Conservation (phyloP, 2,797 vertebrate genomes). For the Bothrops alternatus region DNA sequence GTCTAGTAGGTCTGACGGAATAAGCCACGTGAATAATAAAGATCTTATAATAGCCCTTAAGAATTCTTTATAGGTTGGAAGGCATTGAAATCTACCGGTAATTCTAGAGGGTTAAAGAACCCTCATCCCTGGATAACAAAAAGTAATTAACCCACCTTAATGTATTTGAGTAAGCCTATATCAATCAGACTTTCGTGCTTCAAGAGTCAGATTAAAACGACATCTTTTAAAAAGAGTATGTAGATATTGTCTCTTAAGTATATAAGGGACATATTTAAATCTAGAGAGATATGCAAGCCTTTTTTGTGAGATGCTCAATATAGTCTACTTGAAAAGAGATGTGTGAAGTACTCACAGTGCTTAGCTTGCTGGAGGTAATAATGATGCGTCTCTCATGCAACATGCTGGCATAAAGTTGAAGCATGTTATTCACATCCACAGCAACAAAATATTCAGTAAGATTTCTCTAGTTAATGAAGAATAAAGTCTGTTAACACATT, state of each 20-base stretch:
- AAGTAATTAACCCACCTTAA: conserved; percentile 80
- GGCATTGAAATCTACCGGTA: conserved; percentile 75
- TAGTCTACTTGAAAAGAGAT: conserved; percentile 53
- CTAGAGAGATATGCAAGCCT: conserved; percentile 54
- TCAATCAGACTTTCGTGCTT: conserved; percentile 74
- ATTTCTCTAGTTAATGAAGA: conserved; percentile 84
- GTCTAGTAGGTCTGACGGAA: conserved; percentile 73
- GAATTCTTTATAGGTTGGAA: conserved; percentile 71
- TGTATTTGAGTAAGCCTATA: conserved; percentile 67
- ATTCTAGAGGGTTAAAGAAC: conserved; percentile 71
- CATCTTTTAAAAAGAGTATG: conserved; percentile 61
- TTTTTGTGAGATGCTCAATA: conserved; percentile 64
- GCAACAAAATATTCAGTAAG: conserved; percentile 99
- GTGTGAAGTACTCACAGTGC: conserved; percentile 90
- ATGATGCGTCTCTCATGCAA: conserved; percentile 94
- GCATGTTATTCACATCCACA: conserved; percentile 97
- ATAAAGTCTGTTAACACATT: conserved; percentile 37
- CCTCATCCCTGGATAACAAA: conserved; percentile 72
- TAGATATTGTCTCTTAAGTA: conserved; percentile 66
- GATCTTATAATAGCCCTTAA: conserved; percentile 76
- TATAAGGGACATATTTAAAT: conserved; percentile 59
- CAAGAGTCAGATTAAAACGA: conserved; percentile 69
- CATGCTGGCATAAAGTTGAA: conserved; percentile 96
- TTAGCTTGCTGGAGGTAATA: conserved; percentile 96
- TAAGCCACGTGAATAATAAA: conserved; percentile 79